These are phyloP conservation scores for Ailurus styani DNA, from an alignment of 2,113 vertebrate species.

Conservation along the genomic window DNA sequence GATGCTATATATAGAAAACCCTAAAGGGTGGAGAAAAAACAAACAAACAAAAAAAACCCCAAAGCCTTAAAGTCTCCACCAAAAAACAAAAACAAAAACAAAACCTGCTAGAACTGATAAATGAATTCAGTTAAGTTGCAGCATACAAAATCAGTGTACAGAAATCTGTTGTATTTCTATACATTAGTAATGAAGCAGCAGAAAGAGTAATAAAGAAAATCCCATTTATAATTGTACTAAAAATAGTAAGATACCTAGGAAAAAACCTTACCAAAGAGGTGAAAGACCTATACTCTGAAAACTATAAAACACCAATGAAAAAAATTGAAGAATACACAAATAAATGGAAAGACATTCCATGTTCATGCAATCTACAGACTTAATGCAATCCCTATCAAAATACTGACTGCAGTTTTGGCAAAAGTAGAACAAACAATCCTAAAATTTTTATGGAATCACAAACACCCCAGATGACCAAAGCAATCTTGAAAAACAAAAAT, in stretches of 20 bases:
- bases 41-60: not conserved
- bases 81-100: too few relatives aligned
- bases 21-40: not conserved
- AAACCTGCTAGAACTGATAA: not conserved
- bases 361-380: not conserved
- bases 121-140: not conserved
- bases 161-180: too few relatives aligned
- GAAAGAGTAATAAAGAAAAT: not conserved
- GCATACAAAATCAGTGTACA: not conserved
- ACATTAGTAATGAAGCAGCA: not conserved
- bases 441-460: not conserved
- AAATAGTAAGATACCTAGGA: not conserved
- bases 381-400: not conserved
- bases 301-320: not conserved
- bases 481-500: not conserved
- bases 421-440: not conserved
- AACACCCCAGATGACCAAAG: not conserved
- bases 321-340: not conserved
- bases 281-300: not conserved
- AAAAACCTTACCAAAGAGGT: not conserved
- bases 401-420: not conserved
- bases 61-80: not conserved
- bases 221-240: not conserved
- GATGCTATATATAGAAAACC: not conserved
- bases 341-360: not conserved